Percentiles rank a stretch among this genome's conserved stretches.
Conservation (phyloP, 1,140 invertebrate species). For the Anastrepha obliqua region DNA sequence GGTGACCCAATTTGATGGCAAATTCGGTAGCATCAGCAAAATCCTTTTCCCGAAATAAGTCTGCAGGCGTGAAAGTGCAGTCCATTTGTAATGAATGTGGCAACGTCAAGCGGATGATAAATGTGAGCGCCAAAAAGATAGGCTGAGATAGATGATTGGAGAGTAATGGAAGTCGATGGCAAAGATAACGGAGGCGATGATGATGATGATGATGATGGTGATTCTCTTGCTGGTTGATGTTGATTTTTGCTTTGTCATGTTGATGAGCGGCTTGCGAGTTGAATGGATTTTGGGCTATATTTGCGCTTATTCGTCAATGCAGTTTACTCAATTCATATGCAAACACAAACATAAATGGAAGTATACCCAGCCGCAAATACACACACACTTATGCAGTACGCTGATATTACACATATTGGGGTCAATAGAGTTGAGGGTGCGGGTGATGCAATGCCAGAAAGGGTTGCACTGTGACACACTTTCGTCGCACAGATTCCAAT, state of each 20-base stretch:
- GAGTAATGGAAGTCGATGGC: not conserved
- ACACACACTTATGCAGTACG: not conserved
- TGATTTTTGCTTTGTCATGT: constrained; percentile 8
- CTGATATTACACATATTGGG: not conserved
- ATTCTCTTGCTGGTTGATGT: not conserved
- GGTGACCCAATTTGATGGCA: not conserved
- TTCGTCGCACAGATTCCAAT: not conserved
- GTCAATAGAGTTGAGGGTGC: not conserved
- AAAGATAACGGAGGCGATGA: not conserved
- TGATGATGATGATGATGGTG: not conserved
- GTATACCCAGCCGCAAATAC: not conserved
- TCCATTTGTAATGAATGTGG: not conserved
- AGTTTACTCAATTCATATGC: constrained; percentile 27
- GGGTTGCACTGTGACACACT: too few relatives aligned
- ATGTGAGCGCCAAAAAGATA: not conserved
- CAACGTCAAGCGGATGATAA: not conserved
- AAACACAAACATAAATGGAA: constrained; percentile 26
- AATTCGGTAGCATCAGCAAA: constrained; percentile 16
- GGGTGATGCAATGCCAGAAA: too few relatives aligned
- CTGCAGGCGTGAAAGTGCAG: not conserved
- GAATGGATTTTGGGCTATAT: constrained; percentile 5
- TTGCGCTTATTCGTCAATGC: constrained; percentile 44
- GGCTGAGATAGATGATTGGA: not conserved
- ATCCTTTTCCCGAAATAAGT: not conserved
- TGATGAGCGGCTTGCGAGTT: constrained; percentile 5